These are phyloP conservation scores for Brassicogethes aeneus DNA, from an alignment of 2,888 invertebrate genomes.

Conservation along the genomic window DNA sequence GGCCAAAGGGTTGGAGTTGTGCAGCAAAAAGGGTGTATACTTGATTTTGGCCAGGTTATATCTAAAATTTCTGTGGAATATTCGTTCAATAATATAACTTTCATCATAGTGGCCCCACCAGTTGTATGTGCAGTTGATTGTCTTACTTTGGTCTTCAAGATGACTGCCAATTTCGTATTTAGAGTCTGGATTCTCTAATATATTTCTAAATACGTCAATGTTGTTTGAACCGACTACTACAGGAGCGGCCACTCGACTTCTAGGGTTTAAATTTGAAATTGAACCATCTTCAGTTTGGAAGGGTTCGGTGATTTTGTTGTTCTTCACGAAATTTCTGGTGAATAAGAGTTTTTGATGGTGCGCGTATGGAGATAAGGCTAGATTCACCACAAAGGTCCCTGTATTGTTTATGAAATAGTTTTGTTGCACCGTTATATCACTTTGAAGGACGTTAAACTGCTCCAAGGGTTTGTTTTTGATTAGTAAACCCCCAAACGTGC, in stretches of 20 bases:
- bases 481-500: constrained; percentile 72
- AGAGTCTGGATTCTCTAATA: constrained; percentile 83
- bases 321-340: constrained; percentile 77
- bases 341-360: constrained; percentile 73
- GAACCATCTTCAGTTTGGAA: constrained; percentile 60
- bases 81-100: constrained; percentile 60
- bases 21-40: constrained; percentile 84
- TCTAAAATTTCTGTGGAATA: constrained; percentile 81
- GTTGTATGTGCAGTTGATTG: constrained; percentile 89
- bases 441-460: constrained; percentile 69
- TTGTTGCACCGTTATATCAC: constrained; percentile 64
- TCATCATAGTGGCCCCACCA: constrained; percentile 79
- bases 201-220: constrained; percentile 80
- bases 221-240: constrained; percentile 89
- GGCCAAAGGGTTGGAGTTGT: constrained; percentile 83
- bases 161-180: constrained; percentile 94
- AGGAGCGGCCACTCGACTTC: constrained; percentile 88
- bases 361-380: constrained; percentile 83
- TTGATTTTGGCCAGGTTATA: constrained; percentile 90
- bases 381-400: constrained; percentile 79
- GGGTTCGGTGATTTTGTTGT: constrained; percentile 80
- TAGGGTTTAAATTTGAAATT: constrained; percentile 67
- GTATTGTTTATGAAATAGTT: constrained; percentile 86
- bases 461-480: constrained; percentile 75
- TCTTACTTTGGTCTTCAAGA: constrained; percentile 85